Conservation (phyloP, 2,888 invertebrate species). For the Hartigia nigra region DNA sequence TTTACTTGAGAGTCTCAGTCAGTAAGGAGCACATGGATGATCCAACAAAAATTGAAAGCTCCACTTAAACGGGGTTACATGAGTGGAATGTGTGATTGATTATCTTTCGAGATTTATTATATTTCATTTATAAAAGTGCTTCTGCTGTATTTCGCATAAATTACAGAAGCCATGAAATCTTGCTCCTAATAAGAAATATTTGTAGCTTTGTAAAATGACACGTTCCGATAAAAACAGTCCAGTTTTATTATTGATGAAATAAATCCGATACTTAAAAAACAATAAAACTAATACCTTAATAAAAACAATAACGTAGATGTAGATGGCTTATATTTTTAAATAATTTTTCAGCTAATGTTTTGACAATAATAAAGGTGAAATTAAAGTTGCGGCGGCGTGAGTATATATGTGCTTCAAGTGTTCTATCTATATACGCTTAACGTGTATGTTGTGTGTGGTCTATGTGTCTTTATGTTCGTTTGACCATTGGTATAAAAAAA, state of each 20-base stretch:
- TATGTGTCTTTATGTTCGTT: slow-evolving; percentile 14
- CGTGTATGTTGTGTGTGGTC: slow-evolving; percentile 21
- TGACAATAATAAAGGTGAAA: slow-evolving; percentile 43
- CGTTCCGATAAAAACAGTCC: neutral
- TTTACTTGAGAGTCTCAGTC: neutral
- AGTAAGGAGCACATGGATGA: neutral
- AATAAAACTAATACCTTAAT: slow-evolving; percentile 7
- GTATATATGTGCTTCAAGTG: slow-evolving; percentile 26
- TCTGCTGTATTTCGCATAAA: too few species aligned
- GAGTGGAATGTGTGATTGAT: too few species aligned
- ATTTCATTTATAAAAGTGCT: neutral
- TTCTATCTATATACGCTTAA: slow-evolving; percentile 25
- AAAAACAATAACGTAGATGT: slow-evolving; percentile 12
- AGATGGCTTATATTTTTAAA: slow-evolving; percentile 30
- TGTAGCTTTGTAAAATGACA: neutral
- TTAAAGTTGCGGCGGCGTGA: slow-evolving; percentile 42
- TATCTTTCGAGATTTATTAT: neutral
- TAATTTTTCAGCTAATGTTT: slow-evolving; percentile 43
- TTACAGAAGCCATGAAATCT: neutral
- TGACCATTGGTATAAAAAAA: neutral
- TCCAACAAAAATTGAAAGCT: neutral
- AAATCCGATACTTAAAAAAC: slow-evolving; percentile 6
- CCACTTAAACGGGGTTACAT: neutral
- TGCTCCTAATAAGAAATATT: neutral
- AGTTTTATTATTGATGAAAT: neutral